phyloP scores from a whole-genome alignment of 1,140 invertebrate species.

The Nomia melanderi region DNA sequence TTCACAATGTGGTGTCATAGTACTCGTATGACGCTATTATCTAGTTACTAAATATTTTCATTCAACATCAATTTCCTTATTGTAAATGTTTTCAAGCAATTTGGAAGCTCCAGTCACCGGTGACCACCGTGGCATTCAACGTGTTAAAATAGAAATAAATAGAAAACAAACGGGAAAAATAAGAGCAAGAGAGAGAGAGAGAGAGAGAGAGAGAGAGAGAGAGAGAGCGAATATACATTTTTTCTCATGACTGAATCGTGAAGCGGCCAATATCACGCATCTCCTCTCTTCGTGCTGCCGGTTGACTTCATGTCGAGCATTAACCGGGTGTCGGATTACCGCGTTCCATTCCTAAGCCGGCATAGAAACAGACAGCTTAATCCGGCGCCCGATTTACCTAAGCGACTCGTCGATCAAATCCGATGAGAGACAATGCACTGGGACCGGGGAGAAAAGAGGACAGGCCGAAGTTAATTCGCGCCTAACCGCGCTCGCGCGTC shows the following conservation, averaged over 20 bases:
- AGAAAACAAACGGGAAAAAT: neutral
- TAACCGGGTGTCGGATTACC: slow-evolving; percentile 63
- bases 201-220: neutral
- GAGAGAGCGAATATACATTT: slow-evolving; percentile 6
- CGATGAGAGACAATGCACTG: slow-evolving; percentile 21
- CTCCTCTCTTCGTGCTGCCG: slow-evolving; percentile 15
- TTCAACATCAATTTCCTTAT: too few species aligned
- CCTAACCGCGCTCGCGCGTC: neutral
- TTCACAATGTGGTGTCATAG: too few species aligned
- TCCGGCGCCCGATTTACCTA: slow-evolving; percentile 37
- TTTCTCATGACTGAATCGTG: neutral
- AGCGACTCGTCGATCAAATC: slow-evolving; percentile 37
- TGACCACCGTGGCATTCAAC: too few species aligned
- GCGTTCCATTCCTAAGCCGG: slow-evolving; percentile 57
- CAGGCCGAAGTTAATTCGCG: neutral
- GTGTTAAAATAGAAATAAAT: too few species aligned
- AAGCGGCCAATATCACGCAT: slow-evolving; percentile 41
- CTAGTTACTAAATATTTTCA: too few species aligned
- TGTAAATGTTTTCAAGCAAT: too few species aligned
- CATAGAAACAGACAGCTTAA: slow-evolving; percentile 49
- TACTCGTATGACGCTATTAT: too few species aligned
- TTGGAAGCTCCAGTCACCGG: too few species aligned
- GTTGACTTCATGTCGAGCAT: slow-evolving; percentile 55
- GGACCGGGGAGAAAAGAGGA: neutral
- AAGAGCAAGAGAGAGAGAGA: too few species aligned